Evolutionary conservation across 2,888 invertebrate species (phyloP), one percentile per base, ranked within the genome.

Genomic region (Microdon myrmicae): DNA sequence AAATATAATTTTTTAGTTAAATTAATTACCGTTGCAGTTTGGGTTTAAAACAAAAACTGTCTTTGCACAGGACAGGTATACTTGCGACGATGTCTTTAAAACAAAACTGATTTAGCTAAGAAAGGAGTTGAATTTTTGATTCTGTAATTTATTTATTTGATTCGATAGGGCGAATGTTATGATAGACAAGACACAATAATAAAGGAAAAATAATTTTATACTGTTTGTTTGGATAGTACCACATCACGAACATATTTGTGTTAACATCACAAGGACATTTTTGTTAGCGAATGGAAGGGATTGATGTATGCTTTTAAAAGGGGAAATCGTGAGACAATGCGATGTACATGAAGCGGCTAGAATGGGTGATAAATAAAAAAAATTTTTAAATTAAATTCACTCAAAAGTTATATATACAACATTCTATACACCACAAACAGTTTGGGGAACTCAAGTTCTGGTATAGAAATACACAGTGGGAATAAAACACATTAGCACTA

Each of bases 221-320:
- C 47, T 67, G n/a, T 54, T 70, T 69, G 71, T 72, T 72, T 72
- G 68, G 71, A 72, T 72, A 72, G 71, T 72, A 72, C 72, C 72
- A 72, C 72, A 72, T 71, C 72, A 71, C 69, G 51, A 44, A 67
- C 60, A 54, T 53, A 49, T 55, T 54, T 45, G 35, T 6, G 19
- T 26, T 35, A 26, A 25, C 17, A 9, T 34, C 34, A 19, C 10
- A 8, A 8, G 10, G 20, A 12, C 8, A 16, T 13, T 37, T 23
- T 12, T 17, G 16, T 14, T 22, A 34, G 7, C 12, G 34, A 12
- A 8, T 9, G 12, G 13, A 16, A 12, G 38, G 14, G n/a, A 7
- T 7, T 10, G 3, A 14, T 13, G 23, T n/a, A n/a, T n/a, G n/a
- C n/a, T n/a, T n/a, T n/a, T n/a, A n/a, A n/a, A n/a, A 13, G 22